A percentile compares a stretch with the other conserved stretches of the same genome.
Conservation (phyloP, 2,888 invertebrate species). For the Dione juno region DNA sequence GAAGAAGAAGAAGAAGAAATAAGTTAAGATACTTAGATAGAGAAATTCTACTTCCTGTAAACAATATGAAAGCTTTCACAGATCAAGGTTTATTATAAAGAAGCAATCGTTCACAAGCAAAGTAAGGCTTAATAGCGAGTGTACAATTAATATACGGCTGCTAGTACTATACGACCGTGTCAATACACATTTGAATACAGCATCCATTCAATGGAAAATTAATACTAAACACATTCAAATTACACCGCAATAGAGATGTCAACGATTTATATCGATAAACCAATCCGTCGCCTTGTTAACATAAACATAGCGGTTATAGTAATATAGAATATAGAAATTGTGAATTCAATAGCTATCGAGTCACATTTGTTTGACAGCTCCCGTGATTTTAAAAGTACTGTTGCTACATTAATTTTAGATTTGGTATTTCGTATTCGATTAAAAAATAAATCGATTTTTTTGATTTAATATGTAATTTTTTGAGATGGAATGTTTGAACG, state of each 20-base stretch:
- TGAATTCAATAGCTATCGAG: constrained; percentile 34
- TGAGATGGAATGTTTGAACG: constrained; percentile 1
- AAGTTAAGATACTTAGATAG: too few relatives aligned
- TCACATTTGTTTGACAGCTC: constrained; percentile 47
- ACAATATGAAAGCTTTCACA: not conserved
- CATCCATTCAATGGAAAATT: constrained; percentile 35
- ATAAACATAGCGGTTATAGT: constrained; percentile 54
- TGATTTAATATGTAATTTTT: constrained; percentile 7
- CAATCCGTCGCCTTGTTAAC: constrained; percentile 47
- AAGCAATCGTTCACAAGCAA: not conserved
- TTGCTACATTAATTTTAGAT: constrained; percentile 24
- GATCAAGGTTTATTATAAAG: not conserved
- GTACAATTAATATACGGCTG: not conserved
- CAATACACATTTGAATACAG: constrained; percentile 20
- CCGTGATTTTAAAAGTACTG: constrained; percentile 32
- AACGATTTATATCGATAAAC: constrained; percentile 47
- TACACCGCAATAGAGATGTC: constrained; percentile 47
- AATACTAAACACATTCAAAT: constrained; percentile 42
- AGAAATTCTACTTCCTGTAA: not conserved
- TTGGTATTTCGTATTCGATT: constrained; percentile 5
- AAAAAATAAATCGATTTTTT: too few relatives aligned
- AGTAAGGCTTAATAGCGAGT: not conserved
- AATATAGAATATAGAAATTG: constrained; percentile 48
- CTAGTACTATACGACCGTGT: not conserved
- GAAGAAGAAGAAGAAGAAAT: too few relatives aligned